Percentiles rank a stretch among this genome's conserved stretches.
Evolutionary conservation across 2,113 vertebrate species (phyloP).

Genomic region (Cromileptes altivelis): DNA sequence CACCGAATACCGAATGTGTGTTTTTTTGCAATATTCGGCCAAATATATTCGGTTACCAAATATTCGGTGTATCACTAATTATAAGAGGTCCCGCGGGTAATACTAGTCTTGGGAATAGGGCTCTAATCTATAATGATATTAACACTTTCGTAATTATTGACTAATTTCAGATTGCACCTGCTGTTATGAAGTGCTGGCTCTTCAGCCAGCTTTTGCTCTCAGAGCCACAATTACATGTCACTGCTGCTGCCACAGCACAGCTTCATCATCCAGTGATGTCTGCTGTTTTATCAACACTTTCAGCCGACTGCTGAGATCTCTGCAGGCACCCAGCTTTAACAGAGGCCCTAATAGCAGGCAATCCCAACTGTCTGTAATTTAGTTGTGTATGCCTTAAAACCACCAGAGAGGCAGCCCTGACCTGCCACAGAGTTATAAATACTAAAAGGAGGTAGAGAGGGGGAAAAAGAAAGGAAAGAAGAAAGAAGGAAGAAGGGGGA

Average conservation of each 20-base stretch:
- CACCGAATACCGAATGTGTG: too few species aligned
- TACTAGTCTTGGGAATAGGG: background rate
- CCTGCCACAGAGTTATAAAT: constrained; percentile 45
- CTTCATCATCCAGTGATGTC: constrained; percentile 43
- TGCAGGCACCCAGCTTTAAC: constrained; percentile 33
- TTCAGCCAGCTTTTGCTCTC: constrained; percentile 10
- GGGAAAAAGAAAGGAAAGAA: background rate
- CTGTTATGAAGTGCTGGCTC: background rate
- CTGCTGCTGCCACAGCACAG: constrained; percentile 19
- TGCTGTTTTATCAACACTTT: constrained; percentile 49
- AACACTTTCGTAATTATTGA: constrained; percentile 1
- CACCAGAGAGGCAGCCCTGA: constrained; percentile 11
- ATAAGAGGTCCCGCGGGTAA: too few species aligned
- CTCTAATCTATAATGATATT: background rate
- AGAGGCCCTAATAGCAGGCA: constrained; percentile 25
- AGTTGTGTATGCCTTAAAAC: constrained; percentile 38
- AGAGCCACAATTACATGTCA: constrained; percentile 29
- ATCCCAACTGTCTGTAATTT: constrained; percentile 46
- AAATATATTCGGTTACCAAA: too few species aligned
- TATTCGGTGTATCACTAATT: too few species aligned
- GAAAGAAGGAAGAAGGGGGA: background rate
- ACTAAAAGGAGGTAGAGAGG: background rate
- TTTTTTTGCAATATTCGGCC: too few species aligned
- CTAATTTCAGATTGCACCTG: background rate
- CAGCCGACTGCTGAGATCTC: constrained; percentile 44